Conservation (phyloP, 2,797 vertebrate species). For the Synanceia verrucosa region DNA sequence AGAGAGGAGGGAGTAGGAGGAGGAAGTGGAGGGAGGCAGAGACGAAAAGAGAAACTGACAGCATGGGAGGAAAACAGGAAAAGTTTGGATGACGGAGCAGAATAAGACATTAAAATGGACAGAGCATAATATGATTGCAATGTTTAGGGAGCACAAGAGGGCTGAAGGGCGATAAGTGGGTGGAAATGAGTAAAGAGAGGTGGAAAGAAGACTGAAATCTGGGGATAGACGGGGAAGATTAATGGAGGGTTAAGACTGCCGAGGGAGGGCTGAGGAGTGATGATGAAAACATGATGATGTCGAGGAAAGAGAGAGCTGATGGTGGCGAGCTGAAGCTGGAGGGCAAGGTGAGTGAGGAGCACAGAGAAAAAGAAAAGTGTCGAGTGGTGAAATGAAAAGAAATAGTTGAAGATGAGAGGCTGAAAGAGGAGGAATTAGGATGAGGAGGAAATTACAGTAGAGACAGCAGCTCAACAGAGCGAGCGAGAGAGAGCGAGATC, state of each 20-base stretch:
- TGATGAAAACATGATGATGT: slow-evolving; percentile 54
- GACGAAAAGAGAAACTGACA: slow-evolving; percentile 50
- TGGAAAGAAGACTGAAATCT: slow-evolving; percentile 51
- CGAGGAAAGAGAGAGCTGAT: slow-evolving; percentile 37
- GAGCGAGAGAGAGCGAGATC: neutral
- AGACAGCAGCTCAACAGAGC: slow-evolving; percentile 21
- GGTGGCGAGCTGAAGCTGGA: slow-evolving; percentile 19
- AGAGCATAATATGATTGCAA: slow-evolving; percentile 31
- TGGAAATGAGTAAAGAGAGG: slow-evolving; percentile 59
- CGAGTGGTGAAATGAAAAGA: slow-evolving; percentile 45
- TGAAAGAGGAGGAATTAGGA: slow-evolving; percentile 49
- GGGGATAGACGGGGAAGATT: slow-evolving; percentile 46
- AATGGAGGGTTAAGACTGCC: slow-evolving; percentile 36
- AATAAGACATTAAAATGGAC: slow-evolving; percentile 34
- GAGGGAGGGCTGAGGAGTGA: slow-evolving; percentile 40
- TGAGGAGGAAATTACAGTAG: slow-evolving; percentile 40
- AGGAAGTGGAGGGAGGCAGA: slow-evolving; percentile 12
- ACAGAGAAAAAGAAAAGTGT: neutral
- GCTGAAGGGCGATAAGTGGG: slow-evolving; percentile 41
- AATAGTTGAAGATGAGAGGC: slow-evolving; percentile 51
- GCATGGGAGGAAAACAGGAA: slow-evolving; percentile 33
- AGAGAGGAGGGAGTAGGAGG: slow-evolving; percentile 26
- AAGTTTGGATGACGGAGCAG: slow-evolving; percentile 49
- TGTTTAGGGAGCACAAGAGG: slow-evolving; percentile 27
- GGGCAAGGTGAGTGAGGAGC: slow-evolving; percentile 22